Evolutionary conservation across 1,140 invertebrate species (phyloP).

Genomic region (Rhizoglyphus robini): DNA sequence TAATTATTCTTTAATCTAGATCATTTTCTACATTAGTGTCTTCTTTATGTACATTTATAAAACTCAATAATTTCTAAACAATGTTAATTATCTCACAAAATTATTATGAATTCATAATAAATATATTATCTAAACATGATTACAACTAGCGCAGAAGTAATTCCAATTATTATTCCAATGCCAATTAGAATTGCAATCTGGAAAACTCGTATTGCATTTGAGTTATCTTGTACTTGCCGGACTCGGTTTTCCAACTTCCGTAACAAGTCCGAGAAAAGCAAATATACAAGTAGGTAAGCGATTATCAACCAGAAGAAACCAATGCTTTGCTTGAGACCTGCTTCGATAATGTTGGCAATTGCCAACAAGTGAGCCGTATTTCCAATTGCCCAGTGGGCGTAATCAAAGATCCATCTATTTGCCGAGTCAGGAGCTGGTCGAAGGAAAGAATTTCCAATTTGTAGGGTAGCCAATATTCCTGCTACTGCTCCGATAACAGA

Average conservation of each 20-base stretch:
- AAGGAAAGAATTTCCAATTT: not conserved
- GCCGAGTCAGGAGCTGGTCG: not conserved
- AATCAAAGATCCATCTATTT: conserved; percentile 9
- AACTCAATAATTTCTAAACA: too few species aligned
- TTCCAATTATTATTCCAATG: too few species aligned
- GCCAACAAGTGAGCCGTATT: conserved; percentile 3
- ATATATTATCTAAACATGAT: too few species aligned
- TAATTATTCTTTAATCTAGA: too few species aligned
- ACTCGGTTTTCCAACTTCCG: not conserved
- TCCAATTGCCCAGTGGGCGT: conserved; percentile 5
- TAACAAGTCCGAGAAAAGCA: not conserved
- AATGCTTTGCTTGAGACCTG: not conserved
- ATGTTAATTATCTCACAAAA: too few species aligned
- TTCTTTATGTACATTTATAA: too few species aligned
- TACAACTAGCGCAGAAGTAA: too few species aligned
- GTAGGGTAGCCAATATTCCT: not conserved
- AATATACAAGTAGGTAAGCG: not conserved
- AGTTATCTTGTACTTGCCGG: too few species aligned
- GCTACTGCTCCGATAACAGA: not conserved
- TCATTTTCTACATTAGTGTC: too few species aligned
- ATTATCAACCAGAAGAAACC: conserved; percentile 6
- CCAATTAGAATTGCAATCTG: too few species aligned
- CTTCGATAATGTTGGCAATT: not conserved
- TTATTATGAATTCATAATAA: too few species aligned
- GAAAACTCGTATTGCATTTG: too few species aligned